Percentiles rank a stretch among this genome's conserved stretches.
These are phyloP conservation scores for Triplophysa yarkandensis DNA, from an alignment of 2,797 vertebrate genomes.

Conservation along the genomic window DNA sequence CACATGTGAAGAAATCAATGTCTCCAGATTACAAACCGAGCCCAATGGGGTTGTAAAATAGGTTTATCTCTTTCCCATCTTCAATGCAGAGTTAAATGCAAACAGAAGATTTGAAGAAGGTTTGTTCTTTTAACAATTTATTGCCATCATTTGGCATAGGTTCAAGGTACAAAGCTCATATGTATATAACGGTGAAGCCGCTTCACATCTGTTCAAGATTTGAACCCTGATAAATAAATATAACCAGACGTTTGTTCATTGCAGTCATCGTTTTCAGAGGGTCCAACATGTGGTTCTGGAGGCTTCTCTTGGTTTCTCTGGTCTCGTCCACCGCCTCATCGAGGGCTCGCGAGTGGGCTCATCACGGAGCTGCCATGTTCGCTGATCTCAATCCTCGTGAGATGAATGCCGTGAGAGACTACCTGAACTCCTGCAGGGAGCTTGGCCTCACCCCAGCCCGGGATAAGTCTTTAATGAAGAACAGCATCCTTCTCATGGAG, in stretches of 20 bases:
- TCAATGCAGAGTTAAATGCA: neutral
- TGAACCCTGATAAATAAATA: neutral
- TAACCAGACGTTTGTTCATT: neutral
- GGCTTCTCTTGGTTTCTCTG: conserved; percentile 63
- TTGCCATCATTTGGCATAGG: neutral
- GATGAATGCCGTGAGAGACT: conserved; percentile 77
- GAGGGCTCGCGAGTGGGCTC: conserved; percentile 72
- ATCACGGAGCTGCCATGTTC: conserved; percentile 80
- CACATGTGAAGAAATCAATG: neutral
- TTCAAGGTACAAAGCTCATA: conserved; percentile 9
- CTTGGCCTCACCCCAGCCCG: conserved; percentile 70
- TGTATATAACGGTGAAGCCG: neutral
- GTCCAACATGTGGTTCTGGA: conserved; percentile 67
- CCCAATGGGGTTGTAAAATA: conserved; percentile 3
- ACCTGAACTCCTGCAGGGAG: conserved; percentile 76
- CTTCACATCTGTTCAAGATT: neutral
- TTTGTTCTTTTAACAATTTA: conserved; percentile 11
- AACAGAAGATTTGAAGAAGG: neutral
- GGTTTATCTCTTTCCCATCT: neutral
- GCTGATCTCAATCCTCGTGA: conserved; percentile 81
- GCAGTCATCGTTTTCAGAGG: conserved; percentile 25
- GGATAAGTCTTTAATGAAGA: conserved; percentile 74
- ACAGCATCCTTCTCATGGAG: conserved; percentile 88
- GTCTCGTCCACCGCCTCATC: conserved; percentile 7
- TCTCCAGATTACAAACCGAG: neutral